These are phyloP conservation scores for Eupithecia dodoneata DNA, from an alignment of 2,888 invertebrate genomes.

Conservation along the genomic window DNA sequence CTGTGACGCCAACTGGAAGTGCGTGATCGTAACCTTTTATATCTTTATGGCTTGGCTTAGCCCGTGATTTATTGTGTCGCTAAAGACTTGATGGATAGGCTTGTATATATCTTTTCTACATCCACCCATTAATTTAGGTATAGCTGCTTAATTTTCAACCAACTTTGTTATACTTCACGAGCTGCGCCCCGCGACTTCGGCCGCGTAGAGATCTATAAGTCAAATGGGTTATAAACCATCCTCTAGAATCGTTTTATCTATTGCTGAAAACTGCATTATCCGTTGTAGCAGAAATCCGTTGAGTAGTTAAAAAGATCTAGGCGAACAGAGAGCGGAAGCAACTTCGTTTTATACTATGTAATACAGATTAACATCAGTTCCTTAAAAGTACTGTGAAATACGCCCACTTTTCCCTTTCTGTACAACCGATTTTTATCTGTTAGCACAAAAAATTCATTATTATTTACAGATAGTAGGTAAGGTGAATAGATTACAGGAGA, in stretches of 20 bases:
- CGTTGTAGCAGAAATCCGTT: too few species aligned
- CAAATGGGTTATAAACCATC: too few species aligned
- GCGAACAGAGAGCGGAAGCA: too few species aligned
- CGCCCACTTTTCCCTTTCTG: not conserved
- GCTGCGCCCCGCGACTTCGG: too few species aligned
- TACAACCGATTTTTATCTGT: not conserved
- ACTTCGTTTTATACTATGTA: too few species aligned
- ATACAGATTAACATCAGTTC: not conserved
- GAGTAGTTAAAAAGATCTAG: too few species aligned
- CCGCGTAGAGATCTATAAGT: too few species aligned
- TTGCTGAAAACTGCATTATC: too few species aligned
- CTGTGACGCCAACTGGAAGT: not conserved
- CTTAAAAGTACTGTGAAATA: not conserved
- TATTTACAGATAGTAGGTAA: not conserved
- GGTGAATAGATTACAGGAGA: not conserved
- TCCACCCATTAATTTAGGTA: not conserved
- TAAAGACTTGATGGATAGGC: conserved; percentile 4
- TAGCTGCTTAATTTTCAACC: not conserved
- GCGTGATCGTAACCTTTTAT: not conserved
- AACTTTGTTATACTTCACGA: not conserved
- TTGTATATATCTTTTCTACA: not conserved
- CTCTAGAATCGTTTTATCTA: too few species aligned
- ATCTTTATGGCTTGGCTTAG: conserved; percentile 1
- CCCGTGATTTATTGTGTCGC: conserved; percentile 2
- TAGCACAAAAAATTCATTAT: not conserved